Percentiles rank a stretch among this genome's conserved stretches.
These are phyloP conservation scores for Pseudorhiza aurosa DNA, from an alignment of 30 jellyfish, hydroid and myxozoan species.

Conservation along the genomic window DNA sequence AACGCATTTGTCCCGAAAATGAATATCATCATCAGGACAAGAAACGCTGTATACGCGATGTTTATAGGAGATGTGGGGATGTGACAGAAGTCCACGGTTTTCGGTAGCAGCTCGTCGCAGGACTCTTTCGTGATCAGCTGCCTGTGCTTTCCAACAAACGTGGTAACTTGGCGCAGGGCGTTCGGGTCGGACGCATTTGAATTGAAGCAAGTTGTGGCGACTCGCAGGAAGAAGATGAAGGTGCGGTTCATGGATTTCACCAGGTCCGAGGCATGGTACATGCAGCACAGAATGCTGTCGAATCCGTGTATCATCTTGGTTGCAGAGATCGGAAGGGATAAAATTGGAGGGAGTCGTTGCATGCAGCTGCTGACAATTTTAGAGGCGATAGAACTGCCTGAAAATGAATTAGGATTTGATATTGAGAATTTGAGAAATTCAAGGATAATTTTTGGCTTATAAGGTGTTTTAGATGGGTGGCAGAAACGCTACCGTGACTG, in stretches of 20 bases:
- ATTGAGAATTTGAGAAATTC: no score
- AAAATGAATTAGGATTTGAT: no score
- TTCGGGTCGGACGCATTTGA: background rate
- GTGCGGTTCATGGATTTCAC: background rate
- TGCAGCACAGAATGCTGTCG: conserved; percentile 9
- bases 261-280: conserved; percentile 1
- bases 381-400: no score
- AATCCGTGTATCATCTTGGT: background rate
- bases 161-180: background rate
- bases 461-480: no score
- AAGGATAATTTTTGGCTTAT: no score
- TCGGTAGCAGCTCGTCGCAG: background rate
- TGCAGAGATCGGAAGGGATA: no score
- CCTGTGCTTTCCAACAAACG: background rate
- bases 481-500: no score
- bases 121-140: conserved; percentile 5
- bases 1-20: conserved; percentile 45
- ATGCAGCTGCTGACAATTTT: no score
- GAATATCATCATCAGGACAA: conserved; percentile 40
- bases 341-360: no score
- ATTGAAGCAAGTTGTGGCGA: conserved; percentile 15
- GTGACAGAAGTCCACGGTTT: conserved; percentile 14
- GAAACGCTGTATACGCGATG: conserved; percentile 60
- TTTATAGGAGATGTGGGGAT: conserved; percentile 41
- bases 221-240: background rate